These are phyloP conservation scores for Imbricaverruca yamaguchii DNA, from an alignment of 2,888 invertebrate species.

Conservation along the genomic window DNA sequence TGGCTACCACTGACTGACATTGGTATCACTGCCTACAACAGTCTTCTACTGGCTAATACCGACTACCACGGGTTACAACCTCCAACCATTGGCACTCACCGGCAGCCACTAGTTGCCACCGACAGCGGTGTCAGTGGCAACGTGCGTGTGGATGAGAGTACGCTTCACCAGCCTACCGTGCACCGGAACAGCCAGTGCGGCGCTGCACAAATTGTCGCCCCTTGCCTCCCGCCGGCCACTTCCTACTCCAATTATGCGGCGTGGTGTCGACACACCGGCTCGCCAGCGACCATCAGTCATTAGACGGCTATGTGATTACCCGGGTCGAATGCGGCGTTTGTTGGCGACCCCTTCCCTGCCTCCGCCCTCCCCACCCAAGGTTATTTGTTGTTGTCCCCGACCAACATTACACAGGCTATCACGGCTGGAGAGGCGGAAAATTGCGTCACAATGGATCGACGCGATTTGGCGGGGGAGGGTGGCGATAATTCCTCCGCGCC, in stretches of 20 bases:
- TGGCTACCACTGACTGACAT: too few species aligned
- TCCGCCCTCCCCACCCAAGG: neutral
- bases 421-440: conserved; percentile 15
- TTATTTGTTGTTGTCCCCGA: conserved; percentile 17
- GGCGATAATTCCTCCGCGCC: neutral
- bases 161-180: neutral
- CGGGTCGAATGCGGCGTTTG: neutral
- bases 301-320: conserved; percentile 1
- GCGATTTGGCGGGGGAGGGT: neutral
- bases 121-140: too few species aligned
- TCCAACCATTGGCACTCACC: too few species aligned
- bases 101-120: too few species aligned
- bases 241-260: neutral
- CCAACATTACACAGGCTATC: conserved; percentile 19
- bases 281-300: conserved; percentile 1
- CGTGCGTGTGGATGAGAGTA: too few species aligned
- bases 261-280: neutral
- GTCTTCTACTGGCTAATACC: too few species aligned
- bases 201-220: conserved; percentile 1
- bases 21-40: too few species aligned
- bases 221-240: neutral
- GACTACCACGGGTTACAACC: too few species aligned
- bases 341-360: neutral
- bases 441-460: neutral
- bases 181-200: neutral